Evolutionary conservation across 2,113 vertebrate species (phyloP).

Genomic region (Malaclemys terrapin): DNA sequence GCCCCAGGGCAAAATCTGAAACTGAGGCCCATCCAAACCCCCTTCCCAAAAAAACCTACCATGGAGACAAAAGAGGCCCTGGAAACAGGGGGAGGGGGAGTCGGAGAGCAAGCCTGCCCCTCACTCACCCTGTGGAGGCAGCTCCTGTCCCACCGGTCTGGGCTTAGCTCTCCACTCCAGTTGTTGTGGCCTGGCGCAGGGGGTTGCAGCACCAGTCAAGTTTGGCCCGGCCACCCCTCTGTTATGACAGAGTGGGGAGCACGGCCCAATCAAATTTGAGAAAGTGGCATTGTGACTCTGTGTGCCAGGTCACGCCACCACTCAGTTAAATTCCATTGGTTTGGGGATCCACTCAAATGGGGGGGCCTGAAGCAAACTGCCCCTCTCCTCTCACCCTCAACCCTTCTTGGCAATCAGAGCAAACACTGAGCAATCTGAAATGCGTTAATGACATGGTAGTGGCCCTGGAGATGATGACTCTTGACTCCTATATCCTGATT

Average conservation of each 20-base stretch:
- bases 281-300: background rate
- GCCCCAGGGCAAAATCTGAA: background rate
- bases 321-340: background rate
- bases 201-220: background rate
- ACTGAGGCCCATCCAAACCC: background rate
- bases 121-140: background rate
- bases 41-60: too few relatives aligned
- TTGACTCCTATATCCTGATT: slow-evolving; percentile 32
- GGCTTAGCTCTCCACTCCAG: background rate
- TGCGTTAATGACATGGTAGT: slow-evolving; percentile 2
- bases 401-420: background rate
- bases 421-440: slow-evolving; percentile 26
- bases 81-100: background rate
- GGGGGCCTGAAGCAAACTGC: background rate
- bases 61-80: background rate
- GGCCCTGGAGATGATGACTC: background rate
- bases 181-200: background rate
- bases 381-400: background rate
- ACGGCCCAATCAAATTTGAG: background rate
- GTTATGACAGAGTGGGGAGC: background rate
- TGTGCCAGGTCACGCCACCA: background rate
- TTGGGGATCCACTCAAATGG: background rate
- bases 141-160: background rate
- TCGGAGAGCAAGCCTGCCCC: background rate
- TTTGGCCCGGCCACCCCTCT: background rate